Conservation (phyloP, 2,888 invertebrate genomes). For the Latrodectus hesperus region DNA sequence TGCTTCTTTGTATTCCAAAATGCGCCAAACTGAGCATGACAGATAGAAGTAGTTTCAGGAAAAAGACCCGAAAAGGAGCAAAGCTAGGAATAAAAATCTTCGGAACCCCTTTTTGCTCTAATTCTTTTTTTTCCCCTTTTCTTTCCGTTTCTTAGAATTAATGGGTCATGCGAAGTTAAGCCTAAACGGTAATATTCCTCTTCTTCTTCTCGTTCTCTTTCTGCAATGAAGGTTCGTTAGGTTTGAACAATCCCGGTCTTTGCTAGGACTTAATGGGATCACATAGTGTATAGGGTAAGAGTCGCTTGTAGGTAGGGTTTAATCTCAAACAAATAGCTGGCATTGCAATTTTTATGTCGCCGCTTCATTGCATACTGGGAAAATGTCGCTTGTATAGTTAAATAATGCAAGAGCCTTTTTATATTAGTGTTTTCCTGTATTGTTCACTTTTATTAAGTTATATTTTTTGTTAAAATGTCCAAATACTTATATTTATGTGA, state of each 20-base stretch:
- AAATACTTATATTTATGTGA: too few species aligned
- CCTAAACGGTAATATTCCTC: conserved; percentile 23
- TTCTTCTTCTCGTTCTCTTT: not conserved
- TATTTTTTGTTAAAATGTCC: too few species aligned
- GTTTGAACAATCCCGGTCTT: conserved; percentile 54
- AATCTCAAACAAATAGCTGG: conserved; percentile 15
- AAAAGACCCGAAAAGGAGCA: not conserved
- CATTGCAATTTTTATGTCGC: conserved; percentile 31
- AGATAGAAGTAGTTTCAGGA: conserved; percentile 19
- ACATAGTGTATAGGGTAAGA: conserved; percentile 29
- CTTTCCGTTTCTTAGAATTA: conserved; percentile 38
- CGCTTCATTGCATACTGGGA: conserved; percentile 20
- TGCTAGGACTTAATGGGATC: conserved; percentile 51
- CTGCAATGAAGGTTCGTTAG: conserved; percentile 48
- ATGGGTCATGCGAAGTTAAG: conserved; percentile 54
- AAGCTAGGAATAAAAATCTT: conserved; percentile 17
- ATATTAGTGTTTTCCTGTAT: too few species aligned
- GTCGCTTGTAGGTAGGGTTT: conserved; percentile 29
- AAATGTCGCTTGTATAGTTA: too few species aligned
- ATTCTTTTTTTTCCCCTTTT: not conserved
- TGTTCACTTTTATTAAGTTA: too few species aligned
- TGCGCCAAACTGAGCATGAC: conserved; percentile 50
- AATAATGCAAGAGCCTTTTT: too few species aligned
- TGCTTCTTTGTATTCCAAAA: conserved; percentile 27
- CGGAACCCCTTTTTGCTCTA: not conserved